phyloP scores from a whole-genome alignment of 2,113 vertebrate genomes.

The Willisornis vidua region DNA sequence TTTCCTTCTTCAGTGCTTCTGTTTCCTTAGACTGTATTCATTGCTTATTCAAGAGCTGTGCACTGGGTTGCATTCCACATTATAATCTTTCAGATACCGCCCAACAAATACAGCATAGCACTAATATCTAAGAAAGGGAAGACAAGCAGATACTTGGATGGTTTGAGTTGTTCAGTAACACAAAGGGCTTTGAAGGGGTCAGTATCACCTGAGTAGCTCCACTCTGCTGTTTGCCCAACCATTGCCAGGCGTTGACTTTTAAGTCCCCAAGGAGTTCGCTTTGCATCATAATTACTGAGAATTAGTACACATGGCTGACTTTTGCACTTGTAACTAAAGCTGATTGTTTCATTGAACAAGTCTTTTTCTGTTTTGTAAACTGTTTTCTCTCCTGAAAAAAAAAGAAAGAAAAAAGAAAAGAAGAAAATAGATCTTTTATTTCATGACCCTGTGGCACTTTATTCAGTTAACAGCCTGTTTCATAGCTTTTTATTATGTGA shows the following conservation, averaged over 20 bases:
- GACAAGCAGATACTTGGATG: neutral
- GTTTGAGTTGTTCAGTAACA: constrained; percentile 35
- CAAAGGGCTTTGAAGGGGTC: constrained; percentile 62
- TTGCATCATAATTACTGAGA: constrained; percentile 88
- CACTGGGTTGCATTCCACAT: neutral
- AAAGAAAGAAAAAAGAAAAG: neutral
- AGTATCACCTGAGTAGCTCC: constrained; percentile 59
- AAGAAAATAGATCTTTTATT: constrained; percentile 34
- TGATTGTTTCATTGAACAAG: constrained; percentile 75
- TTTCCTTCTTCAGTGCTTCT: neutral
- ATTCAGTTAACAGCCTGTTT: constrained; percentile 49
- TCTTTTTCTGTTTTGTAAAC: constrained; percentile 75
- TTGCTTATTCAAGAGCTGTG: neutral
- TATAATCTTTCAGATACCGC: neutral
- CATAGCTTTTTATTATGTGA: constrained; percentile 42
- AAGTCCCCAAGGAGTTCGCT: constrained; percentile 78
- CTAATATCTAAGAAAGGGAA: neutral
- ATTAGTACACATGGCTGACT: constrained; percentile 81
- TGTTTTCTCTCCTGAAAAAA: constrained; percentile 53
- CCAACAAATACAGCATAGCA: neutral
- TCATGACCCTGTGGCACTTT: constrained; percentile 44
- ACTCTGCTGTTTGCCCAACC: constrained; percentile 68
- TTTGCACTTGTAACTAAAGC: constrained; percentile 82
- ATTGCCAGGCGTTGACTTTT: constrained; percentile 77
- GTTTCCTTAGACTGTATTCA: neutral